Percentiles rank a stretch among this genome's conserved stretches.
phyloP scores from a whole-genome alignment of 1,140 invertebrate species.

The Drosophila oshimai region DNA sequence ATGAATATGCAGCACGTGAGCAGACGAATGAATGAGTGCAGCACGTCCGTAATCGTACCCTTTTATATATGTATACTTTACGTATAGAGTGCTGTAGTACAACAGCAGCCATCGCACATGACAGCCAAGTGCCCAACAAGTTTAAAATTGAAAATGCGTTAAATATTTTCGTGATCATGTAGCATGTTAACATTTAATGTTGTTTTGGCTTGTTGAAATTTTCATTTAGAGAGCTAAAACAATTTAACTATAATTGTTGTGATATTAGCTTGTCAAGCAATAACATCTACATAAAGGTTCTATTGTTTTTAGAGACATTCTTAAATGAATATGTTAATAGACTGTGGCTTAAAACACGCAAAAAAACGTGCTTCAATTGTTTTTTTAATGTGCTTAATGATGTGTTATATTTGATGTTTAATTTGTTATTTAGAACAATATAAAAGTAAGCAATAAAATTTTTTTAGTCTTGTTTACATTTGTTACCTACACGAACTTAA shows the following conservation, averaged over 20 bases:
- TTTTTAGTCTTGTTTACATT: too few relatives aligned
- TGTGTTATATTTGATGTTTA: too few relatives aligned
- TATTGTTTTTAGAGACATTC: background rate
- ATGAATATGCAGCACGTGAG: conserved; percentile 51
- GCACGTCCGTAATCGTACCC: conserved; percentile 18
- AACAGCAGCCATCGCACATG: conserved; percentile 15
- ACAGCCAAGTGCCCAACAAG: background rate
- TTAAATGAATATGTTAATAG: too few relatives aligned
- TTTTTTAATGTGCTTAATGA: too few relatives aligned
- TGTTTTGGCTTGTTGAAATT: background rate
- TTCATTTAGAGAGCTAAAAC: background rate
- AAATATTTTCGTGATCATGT: background rate
- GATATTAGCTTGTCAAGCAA: background rate
- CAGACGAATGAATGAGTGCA: background rate
- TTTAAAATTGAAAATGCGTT: conserved; percentile 10
- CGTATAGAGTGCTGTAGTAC: conserved; percentile 2
- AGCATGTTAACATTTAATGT: conserved; percentile 13
- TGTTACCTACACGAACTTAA: too few relatives aligned
- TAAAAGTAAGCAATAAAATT: too few relatives aligned
- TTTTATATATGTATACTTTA: background rate
- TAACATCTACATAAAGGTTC: background rate
- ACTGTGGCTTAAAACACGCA: background rate
- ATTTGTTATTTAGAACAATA: too few relatives aligned
- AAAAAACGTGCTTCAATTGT: too few relatives aligned
- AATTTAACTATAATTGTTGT: background rate